phyloP scores from a whole-genome alignment of 2,113 vertebrate genomes.

The Callospermophilus lateralis region DNA sequence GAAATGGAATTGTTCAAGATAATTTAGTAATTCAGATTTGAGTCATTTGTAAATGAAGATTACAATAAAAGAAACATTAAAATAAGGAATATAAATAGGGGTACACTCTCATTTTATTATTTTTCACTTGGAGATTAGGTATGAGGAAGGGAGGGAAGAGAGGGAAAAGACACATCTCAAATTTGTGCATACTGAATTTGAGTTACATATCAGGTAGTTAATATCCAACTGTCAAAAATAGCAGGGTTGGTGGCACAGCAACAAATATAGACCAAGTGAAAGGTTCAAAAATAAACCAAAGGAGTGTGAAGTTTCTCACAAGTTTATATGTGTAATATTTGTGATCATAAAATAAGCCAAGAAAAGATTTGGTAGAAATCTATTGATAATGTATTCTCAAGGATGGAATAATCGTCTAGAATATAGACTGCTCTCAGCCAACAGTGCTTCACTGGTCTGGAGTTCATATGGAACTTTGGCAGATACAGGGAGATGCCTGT shows the following conservation, averaged over 20 bases:
- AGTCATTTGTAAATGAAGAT: neutral
- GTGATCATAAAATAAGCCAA: neutral
- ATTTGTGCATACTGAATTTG: neutral
- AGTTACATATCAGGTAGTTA: neutral
- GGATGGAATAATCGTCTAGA: neutral
- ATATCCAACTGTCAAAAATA: neutral
- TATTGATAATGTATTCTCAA: neutral
- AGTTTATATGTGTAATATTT: neutral
- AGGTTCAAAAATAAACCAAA: neutral
- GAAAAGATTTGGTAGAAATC: neutral
- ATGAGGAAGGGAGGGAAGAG: neutral
- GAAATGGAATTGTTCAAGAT: neutral
- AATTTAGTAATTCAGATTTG: neutral
- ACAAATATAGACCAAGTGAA: neutral
- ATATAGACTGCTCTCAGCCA: neutral
- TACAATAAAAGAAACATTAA: neutral
- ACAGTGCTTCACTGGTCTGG: neutral
- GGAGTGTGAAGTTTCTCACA: neutral
- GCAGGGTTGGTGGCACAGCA: neutral
- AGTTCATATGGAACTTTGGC: neutral
- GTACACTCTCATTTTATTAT: neutral
- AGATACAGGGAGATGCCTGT: neutral
- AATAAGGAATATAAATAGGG: neutral
- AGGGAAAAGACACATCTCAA: neutral
- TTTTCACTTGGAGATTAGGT: neutral